Conservation (phyloP, 2,113 vertebrate species). For the Platichthys stellatus region DNA sequence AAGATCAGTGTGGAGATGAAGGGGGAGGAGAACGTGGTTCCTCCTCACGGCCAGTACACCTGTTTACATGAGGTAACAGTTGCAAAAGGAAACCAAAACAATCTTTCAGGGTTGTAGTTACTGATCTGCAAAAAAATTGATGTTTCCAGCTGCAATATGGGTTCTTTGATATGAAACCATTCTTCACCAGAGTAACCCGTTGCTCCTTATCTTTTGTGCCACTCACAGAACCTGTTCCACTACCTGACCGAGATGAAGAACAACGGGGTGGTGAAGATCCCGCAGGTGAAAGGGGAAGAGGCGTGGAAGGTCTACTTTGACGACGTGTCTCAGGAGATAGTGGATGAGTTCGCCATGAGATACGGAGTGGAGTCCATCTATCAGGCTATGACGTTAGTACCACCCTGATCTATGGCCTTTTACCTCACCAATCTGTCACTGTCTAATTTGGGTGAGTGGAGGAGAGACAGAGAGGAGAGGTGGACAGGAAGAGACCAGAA, state of each 20-base stretch:
- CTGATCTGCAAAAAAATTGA: neutral
- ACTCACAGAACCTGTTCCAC: constrained; percentile 93
- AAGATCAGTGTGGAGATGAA: constrained; percentile 98
- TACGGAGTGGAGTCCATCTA: constrained; percentile 98
- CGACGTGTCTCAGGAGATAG: constrained; percentile 95
- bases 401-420: constrained; percentile 75
- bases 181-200: constrained; percentile 26
- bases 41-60: constrained; percentile 97
- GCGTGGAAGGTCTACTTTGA: constrained; percentile 99
- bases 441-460: constrained; percentile 64
- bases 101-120: neutral
- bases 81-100: neutral
- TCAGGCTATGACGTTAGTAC: constrained; percentile 97
- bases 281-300: constrained; percentile 93
- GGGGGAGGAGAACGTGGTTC: constrained; percentile 96
- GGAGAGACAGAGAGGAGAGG: constrained; percentile 40
- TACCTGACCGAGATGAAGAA: constrained; percentile 94
- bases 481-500: constrained; percentile 33
- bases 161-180: constrained; percentile 25
- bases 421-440: constrained; percentile 69
- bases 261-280: constrained; percentile 91
- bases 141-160: neutral
- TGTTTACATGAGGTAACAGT: constrained; percentile 93
- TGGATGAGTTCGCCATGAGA: constrained; percentile 98
- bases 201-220: constrained; percentile 40